These are phyloP conservation scores for Limnephilus marmoratus DNA, from an alignment of 2,888 invertebrate genomes.

Conservation along the genomic window DNA sequence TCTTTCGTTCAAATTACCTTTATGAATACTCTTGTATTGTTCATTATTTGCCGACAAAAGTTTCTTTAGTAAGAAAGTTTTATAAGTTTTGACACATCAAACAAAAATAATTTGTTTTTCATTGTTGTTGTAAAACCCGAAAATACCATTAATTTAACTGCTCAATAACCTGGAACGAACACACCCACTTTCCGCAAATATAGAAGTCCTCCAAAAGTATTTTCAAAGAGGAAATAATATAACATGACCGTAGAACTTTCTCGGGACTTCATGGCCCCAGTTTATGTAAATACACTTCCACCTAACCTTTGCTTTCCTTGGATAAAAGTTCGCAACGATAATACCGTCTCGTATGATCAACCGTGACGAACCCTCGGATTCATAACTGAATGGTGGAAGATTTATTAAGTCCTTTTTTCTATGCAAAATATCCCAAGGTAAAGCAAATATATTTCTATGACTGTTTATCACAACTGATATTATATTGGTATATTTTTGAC, in stretches of 20 bases:
- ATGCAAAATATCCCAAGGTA: not conserved
- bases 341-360: not conserved
- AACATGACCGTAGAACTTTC: not conserved
- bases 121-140: not conserved
- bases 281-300: not conserved
- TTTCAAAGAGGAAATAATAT: not conserved
- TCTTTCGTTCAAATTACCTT: not conserved
- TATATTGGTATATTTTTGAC: not conserved
- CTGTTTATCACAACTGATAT: not conserved
- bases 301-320: not conserved
- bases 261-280: not conserved
- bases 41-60: not conserved
- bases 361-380: not conserved
- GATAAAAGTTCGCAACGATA: not conserved
- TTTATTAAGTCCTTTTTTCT: not conserved
- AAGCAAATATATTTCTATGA: not conserved
- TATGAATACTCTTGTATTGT: not conserved
- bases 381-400: not conserved
- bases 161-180: not conserved
- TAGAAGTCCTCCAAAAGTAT: not conserved
- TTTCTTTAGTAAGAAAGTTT: not conserved
- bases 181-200: not conserved
- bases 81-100: not conserved
- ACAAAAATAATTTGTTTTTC: not conserved
- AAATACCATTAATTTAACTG: not conserved